Evolutionary conservation across 2,888 invertebrate genomes (phyloP).

Genomic region (Heliconius ismenius): DNA sequence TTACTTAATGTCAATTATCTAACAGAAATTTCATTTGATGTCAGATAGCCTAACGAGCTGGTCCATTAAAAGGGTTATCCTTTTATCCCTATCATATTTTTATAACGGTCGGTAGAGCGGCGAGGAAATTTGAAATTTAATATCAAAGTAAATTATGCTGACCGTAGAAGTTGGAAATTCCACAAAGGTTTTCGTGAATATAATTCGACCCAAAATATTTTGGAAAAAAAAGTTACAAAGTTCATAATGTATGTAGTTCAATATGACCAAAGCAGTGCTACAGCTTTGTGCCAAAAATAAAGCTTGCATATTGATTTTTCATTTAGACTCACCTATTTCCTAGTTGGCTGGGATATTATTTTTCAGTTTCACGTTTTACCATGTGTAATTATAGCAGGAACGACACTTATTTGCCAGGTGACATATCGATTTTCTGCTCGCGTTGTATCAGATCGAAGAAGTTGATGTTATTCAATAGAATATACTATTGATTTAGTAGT

Average conservation of each 20-base stretch:
- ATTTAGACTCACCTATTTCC: neutral
- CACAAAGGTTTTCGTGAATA: conserved; percentile 28
- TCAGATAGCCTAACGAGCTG: conserved; percentile 43
- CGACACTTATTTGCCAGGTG: too few species aligned
- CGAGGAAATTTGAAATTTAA: conserved; percentile 38
- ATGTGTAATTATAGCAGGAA: too few species aligned
- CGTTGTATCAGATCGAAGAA: too few species aligned
- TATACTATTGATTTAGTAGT: too few species aligned
- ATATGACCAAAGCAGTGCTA: neutral
- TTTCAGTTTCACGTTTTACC: too few species aligned
- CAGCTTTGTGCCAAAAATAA: conserved; percentile 2
- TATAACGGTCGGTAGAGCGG: conserved; percentile 33
- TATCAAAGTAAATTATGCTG: conserved; percentile 35
- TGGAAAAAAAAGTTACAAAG: neutral
- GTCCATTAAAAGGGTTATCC: conserved; percentile 45
- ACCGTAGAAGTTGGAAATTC: conserved; percentile 29
- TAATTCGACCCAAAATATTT: conserved; percentile 3
- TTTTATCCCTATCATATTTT: conserved; percentile 43
- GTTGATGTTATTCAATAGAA: too few species aligned
- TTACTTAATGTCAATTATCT: conserved; percentile 30
- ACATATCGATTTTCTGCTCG: too few species aligned
- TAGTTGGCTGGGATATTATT: neutral
- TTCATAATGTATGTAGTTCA: neutral
- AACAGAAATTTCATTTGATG: conserved; percentile 22
- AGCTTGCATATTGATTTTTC: neutral